phyloP scores from a whole-genome alignment of 2,797 vertebrate species.

The Platyrinchus mystaceus region DNA sequence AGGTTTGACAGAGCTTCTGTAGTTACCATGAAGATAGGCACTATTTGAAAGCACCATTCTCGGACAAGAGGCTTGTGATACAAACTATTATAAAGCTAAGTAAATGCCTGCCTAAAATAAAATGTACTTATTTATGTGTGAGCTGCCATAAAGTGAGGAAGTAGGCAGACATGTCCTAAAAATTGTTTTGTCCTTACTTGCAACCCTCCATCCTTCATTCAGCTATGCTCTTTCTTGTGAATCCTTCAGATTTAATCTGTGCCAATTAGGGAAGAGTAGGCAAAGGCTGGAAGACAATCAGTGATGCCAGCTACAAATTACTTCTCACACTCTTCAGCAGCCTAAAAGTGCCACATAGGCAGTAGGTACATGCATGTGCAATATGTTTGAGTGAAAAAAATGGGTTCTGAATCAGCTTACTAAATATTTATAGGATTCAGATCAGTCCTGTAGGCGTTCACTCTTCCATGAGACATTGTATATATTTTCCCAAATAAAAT shows the following conservation, averaged over 20 bases:
- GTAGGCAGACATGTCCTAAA: not conserved
- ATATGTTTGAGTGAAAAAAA: not conserved
- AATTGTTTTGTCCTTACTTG: not conserved
- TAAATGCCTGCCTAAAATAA: not conserved
- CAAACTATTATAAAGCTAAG: not conserved
- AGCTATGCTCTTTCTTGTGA: not conserved
- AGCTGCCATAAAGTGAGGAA: not conserved
- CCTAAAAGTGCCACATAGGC: not conserved
- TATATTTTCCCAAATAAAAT: conserved; percentile 54
- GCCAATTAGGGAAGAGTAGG: not conserved
- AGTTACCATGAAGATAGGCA: not conserved
- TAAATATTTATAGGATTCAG: not conserved
- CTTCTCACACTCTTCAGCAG: not conserved
- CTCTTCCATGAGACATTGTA: conserved; percentile 21
- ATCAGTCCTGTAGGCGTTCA: conserved; percentile 12
- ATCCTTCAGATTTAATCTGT: not conserved
- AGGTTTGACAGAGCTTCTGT: not conserved
- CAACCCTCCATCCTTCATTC: not conserved
- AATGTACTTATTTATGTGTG: not conserved
- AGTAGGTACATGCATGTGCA: not conserved
- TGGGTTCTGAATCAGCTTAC: not conserved
- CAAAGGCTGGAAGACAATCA: not conserved
- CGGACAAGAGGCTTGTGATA: not conserved
- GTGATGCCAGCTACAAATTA: not conserved
- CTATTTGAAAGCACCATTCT: not conserved